Conservation (phyloP, 2,797 vertebrate species). For the Gymnoscopelus braueri region DNA sequence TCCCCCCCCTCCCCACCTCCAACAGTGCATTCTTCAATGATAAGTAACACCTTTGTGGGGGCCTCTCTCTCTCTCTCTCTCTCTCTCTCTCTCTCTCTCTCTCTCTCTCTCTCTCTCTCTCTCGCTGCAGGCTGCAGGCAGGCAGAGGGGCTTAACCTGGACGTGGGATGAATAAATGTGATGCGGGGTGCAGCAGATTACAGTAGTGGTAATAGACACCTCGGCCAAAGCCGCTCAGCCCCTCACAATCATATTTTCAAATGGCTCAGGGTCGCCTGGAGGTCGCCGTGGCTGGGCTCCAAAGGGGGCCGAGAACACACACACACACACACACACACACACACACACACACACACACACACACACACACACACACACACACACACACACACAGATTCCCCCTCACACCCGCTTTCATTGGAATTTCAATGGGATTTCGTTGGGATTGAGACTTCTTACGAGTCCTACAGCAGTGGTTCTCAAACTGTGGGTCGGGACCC, state of each 20-base stretch:
- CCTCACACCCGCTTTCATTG: constrained; percentile 7
- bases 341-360: not conserved
- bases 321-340: constrained; percentile 35
- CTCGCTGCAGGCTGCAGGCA: constrained; percentile 23
- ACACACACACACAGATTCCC: not conserved
- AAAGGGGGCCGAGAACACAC: constrained; percentile 24
- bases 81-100: constrained; percentile 52
- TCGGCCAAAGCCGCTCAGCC: constrained; percentile 80
- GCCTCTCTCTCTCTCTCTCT: constrained; percentile 50
- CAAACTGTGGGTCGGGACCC: too few relatives aligned
- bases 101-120: constrained; percentile 48
- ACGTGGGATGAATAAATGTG: constrained; percentile 74
- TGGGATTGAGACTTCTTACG: too few relatives aligned
- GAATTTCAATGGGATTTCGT: too few relatives aligned
- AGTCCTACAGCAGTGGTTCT: too few relatives aligned
- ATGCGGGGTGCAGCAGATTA: constrained; percentile 81
- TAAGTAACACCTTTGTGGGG: too few relatives aligned
- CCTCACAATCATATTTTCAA: constrained; percentile 81
- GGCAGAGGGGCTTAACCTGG: constrained; percentile 80
- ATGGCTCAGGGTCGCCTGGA: constrained; percentile 71
- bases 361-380: constrained; percentile 10
- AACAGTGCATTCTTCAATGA: too few relatives aligned
- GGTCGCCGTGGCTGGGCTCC: constrained; percentile 70
- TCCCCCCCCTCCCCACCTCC: too few relatives aligned
- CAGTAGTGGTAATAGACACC: constrained; percentile 81